phyloP scores from a whole-genome alignment of 2,113 vertebrate genomes.

The Hyperopisus bebe region DNA sequence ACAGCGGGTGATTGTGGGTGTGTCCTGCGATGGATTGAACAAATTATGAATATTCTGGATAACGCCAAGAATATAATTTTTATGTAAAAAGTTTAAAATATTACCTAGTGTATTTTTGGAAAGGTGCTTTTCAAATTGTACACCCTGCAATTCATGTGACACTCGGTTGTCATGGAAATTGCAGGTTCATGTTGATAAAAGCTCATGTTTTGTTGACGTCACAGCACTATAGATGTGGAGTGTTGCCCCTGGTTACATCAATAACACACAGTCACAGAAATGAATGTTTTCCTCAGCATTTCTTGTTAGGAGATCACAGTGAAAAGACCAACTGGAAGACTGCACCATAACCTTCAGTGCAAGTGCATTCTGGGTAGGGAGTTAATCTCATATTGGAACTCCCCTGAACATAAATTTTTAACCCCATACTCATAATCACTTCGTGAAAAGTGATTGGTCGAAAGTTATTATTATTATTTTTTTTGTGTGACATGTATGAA shows the following conservation, averaged over 20 bases:
- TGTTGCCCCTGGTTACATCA: conserved; percentile 9
- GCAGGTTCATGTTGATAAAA: neutral
- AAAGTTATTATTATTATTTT: too few species aligned
- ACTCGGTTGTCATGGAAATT: conserved; percentile 22
- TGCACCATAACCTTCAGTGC: neutral
- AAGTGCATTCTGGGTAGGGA: neutral
- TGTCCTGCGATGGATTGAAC: neutral
- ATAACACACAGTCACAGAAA: neutral
- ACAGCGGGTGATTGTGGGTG: neutral
- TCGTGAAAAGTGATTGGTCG: neutral
- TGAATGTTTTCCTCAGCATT: neutral
- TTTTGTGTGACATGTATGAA: neutral
- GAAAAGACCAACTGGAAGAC: neutral
- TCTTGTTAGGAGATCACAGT: neutral
- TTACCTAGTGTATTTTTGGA: neutral
- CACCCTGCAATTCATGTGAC: conserved; percentile 13
- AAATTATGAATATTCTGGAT: neutral
- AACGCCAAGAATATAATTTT: neutral
- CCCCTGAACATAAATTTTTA: neutral
- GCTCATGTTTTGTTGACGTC: neutral
- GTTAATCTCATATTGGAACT: neutral
- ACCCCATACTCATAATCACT: too few species aligned
- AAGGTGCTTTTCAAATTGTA: neutral
- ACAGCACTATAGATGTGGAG: neutral
- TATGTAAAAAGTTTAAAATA: neutral